Base-by-base conservation (phyloP, 1,140 invertebrate species). In the Rhopalosiphum padi region DNA sequence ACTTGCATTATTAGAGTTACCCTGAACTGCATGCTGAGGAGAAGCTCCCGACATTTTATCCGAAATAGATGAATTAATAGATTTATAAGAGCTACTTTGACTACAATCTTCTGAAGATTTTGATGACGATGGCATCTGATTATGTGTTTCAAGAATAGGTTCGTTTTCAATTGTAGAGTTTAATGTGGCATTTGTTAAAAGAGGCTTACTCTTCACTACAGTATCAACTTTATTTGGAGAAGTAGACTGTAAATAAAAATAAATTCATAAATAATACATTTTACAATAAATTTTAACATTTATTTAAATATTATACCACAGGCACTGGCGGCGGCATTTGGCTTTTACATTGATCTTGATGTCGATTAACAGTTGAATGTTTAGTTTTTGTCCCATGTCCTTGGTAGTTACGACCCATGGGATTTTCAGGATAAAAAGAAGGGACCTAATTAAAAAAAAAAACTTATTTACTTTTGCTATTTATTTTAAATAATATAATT, bases 371-470 rank as follows among this genome's bases (percentile, higher is more conserved):
- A 53, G 48, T 83, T 53, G 48, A 18, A 2, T 93, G 91, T 86
- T 93, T 93, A 93, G 15, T 83, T 53, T 93, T 93, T 55, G 91
- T 41, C 23, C 48, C 91, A 22, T 93, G 91, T 53, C 91, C 91
- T 93, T 86, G 91, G 30, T 85, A 85, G 55, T 30, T 86, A 83
- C 91, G 91, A 1, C n/a, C 37, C 77, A 51, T n/a, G n/a, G 48
- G 2, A 55, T 43, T 86, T 30, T 93, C 91, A 43, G 77, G 82
- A 93, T 85, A 93, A 35, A 85, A 93, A n/a, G 91, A 37, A 93
- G 91, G 91, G 18, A 93, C 77, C 91, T 93, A 83, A 53, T 51
- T 35, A 25, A n/a, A 91, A 93, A 23, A 93, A 55, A 55, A 22
- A 22, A 86, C 83, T 43, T 86, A 43, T 4, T 41, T 41, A 60